Evolutionary conservation across 2,797 vertebrate genomes (phyloP).

Genomic region (Chromobotia macracanthus): DNA sequence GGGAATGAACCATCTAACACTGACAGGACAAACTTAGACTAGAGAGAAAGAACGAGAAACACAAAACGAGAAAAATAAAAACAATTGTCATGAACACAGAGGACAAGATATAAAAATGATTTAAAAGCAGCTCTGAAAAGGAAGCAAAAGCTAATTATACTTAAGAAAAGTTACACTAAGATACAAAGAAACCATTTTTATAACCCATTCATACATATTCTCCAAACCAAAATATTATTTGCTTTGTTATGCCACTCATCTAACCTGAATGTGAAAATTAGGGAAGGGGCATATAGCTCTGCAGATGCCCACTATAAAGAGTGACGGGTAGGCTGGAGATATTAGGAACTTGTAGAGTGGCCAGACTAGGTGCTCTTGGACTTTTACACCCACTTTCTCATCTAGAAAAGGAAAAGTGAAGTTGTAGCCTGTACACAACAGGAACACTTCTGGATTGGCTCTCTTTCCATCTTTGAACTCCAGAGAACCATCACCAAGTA

Average conservation of each 20-base stretch:
- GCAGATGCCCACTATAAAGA: slow-evolving; percentile 72
- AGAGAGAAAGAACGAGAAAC: neutral
- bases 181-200: neutral
- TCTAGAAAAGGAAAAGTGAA: slow-evolving; percentile 71
- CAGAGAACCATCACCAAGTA: slow-evolving; percentile 55
- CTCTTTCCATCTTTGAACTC: slow-evolving; percentile 62
- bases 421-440: slow-evolving; percentile 74
- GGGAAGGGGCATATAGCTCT: slow-evolving; percentile 71
- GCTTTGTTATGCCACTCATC: slow-evolving; percentile 18
- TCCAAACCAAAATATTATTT: neutral
- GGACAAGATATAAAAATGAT: neutral
- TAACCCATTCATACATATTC: neutral
- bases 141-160: neutral
- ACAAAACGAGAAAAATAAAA: neutral
- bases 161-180: neutral
- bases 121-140: neutral
- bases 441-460: slow-evolving; percentile 64
- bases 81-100: neutral
- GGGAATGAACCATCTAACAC: slow-evolving; percentile 67
- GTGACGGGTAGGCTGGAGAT: slow-evolving; percentile 67
- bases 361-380: slow-evolving; percentile 60
- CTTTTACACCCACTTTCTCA: slow-evolving; percentile 52
- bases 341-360: slow-evolving; percentile 72
- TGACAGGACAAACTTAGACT: slow-evolving; percentile 68
- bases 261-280: slow-evolving; percentile 69